Evolutionary conservation across 2,797 vertebrate species (phyloP), one percentile per base, ranked within the genome.

Genomic region (Chaenodraco wilsoni): DNA sequence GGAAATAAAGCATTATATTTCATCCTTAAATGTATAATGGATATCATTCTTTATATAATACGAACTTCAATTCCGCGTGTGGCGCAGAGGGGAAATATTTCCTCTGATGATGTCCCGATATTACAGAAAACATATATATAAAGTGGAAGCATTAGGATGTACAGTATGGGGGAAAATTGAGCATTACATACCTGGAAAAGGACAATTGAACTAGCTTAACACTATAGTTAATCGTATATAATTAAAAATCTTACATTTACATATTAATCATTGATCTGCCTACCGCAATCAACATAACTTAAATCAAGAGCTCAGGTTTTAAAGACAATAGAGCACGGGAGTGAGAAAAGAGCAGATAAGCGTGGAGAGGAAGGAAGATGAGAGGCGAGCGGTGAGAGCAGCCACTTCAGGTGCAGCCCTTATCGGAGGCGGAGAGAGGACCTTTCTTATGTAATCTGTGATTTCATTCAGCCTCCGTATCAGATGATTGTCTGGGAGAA

Each of bases 381-480:
- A 90, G 87, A 81, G 76, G 61, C 57, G 80, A 73, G 82, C 72
- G 50, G 78, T 31, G 82, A 91, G 90, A 89, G 87, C 90, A 93
- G 87, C 69, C 88, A 91, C 92, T 94, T 92, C 93, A 95, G 92
- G 94, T 94, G 88, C 86, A 90, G 87, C 88, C 81, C 88, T 94
- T 95, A 94, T 95, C 92, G 66, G 75, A 72, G 61, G 82, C 79
- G 76, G 87, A 87, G 85, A 84, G 88, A 87, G 86, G 93, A 94
- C 94, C 94, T 94, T 94, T 95, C 94, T 94, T 94, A 94, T 94
- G 94, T 95, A 95, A 95, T 95, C 95, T 94, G 92, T 92, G 93
- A 94, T 94, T 94, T 94, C 92, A 94, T 95, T 94, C 92, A 92
- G 87, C 89, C 79, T 82, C 86, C 82, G 85, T 84, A 91, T 92